Conservation (phyloP, 2,888 invertebrate species). For the Euplagia quadripunctaria region DNA sequence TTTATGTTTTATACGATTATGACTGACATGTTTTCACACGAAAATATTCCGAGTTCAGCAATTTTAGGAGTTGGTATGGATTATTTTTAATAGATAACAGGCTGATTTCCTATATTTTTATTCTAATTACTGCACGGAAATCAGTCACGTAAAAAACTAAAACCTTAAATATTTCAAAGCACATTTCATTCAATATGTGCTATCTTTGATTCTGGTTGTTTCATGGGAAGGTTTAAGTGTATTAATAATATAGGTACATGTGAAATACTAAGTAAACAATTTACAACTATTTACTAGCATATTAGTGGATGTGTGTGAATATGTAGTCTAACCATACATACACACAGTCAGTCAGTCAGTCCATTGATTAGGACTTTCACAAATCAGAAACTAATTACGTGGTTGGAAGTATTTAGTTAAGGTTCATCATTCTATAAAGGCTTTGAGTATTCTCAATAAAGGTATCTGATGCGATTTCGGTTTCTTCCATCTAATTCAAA, state of each 20-base stretch:
- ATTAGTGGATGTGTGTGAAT: background rate
- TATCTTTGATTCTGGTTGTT: background rate
- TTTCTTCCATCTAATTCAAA: too few species aligned
- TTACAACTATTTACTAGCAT: background rate
- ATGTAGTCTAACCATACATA: too few species aligned
- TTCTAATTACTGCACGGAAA: background rate
- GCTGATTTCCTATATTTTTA: background rate
- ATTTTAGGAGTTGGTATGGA: background rate
- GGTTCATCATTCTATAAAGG: too few species aligned
- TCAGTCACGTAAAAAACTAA: background rate
- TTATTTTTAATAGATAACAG: background rate
- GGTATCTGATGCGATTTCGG: too few species aligned
- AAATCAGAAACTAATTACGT: too few species aligned
- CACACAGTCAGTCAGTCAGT: too few species aligned
- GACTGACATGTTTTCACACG: background rate
- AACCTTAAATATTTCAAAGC: background rate
- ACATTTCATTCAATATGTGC: background rate
- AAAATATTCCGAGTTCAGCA: background rate
- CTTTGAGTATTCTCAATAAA: too few species aligned
- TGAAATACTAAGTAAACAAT: background rate
- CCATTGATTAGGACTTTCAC: too few species aligned
- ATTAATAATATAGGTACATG: background rate
- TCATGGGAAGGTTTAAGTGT: background rate
- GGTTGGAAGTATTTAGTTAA: too few species aligned
- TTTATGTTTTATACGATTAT: too few species aligned